Evolutionary conservation across 2,797 vertebrate genomes (phyloP).

Genomic region (Macroramphosus scolopax): DNA sequence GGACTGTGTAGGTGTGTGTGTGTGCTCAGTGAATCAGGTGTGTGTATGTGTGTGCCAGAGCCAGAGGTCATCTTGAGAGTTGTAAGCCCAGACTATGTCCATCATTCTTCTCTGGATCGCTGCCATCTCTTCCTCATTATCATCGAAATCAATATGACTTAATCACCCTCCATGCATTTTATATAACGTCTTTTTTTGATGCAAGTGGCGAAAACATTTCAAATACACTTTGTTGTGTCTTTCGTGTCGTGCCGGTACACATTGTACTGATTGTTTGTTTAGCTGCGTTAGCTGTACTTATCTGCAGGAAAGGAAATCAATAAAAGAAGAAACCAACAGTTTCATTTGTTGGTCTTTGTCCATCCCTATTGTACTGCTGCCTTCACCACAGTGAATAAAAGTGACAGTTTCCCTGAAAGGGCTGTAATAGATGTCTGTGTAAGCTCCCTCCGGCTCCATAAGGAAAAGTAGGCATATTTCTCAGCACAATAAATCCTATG

Average conservation of each 20-base stretch:
- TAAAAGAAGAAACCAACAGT: slow-evolving; percentile 35
- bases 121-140: slow-evolving; percentile 66
- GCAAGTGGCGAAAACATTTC: slow-evolving; percentile 30
- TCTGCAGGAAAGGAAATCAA: slow-evolving; percentile 16
- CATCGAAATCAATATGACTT: slow-evolving; percentile 56
- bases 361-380: slow-evolving; percentile 65
- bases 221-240: slow-evolving; percentile 26
- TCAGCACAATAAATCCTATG: slow-evolving; percentile 81
- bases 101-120: slow-evolving; percentile 69
- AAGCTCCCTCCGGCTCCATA: slow-evolving; percentile 73
- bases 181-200: slow-evolving; percentile 41
- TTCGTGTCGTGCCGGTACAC: slow-evolving; percentile 20
- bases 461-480: slow-evolving; percentile 83
- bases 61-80: slow-evolving; percentile 70
- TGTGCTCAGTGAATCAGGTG: too few relatives aligned
- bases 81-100: slow-evolving; percentile 65
- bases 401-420: slow-evolving; percentile 71
- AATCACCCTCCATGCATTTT: slow-evolving; percentile 36
- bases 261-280: slow-evolving; percentile 26
- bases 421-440: slow-evolving; percentile 78
- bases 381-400: slow-evolving; percentile 67
- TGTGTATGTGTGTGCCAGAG: slow-evolving; percentile 35
- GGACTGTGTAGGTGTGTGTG: slow-evolving; percentile 1
- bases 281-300: slow-evolving; percentile 20
- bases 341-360: slow-evolving; percentile 62